Conservation (phyloP, 2,113 vertebrate species). For the Poecile atricapillus region DNA sequence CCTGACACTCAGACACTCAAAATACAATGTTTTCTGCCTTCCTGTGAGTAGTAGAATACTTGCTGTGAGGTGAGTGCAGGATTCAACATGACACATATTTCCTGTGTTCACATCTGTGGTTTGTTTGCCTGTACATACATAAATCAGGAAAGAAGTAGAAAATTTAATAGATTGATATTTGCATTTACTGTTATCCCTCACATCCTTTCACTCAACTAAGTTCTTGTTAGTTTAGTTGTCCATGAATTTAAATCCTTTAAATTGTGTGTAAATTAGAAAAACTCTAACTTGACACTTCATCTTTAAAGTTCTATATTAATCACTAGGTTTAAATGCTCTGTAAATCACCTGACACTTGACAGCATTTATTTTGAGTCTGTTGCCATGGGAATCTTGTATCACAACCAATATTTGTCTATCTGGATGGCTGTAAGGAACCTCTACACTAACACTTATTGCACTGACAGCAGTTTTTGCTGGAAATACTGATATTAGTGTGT, state of each 20-base stretch:
- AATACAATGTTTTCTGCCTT: background rate
- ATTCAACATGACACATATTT: background rate
- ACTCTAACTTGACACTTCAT: background rate
- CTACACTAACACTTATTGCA: background rate
- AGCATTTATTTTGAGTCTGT: background rate
- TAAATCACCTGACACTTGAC: background rate
- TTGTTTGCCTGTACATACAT: background rate
- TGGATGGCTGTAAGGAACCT: background rate
- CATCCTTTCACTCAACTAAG: background rate
- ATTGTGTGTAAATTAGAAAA: background rate
- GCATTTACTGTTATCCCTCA: background rate
- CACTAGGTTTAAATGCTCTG: background rate
- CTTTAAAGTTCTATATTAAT: background rate
- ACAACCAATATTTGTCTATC: background rate
- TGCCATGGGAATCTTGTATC: background rate
- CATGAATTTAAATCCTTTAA: background rate
- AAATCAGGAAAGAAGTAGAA: background rate
- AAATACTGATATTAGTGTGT: slow-evolving; percentile 60
- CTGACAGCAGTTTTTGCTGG: background rate
- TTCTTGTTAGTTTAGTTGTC: background rate
- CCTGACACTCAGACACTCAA: too few relatives aligned
- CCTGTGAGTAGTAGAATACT: background rate
- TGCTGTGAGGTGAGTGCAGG: background rate
- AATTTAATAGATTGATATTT: background rate
- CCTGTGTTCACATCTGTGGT: background rate